These are phyloP conservation scores for Crioceris asparagi DNA, from an alignment of 2,888 invertebrate genomes.

Conservation along the genomic window DNA sequence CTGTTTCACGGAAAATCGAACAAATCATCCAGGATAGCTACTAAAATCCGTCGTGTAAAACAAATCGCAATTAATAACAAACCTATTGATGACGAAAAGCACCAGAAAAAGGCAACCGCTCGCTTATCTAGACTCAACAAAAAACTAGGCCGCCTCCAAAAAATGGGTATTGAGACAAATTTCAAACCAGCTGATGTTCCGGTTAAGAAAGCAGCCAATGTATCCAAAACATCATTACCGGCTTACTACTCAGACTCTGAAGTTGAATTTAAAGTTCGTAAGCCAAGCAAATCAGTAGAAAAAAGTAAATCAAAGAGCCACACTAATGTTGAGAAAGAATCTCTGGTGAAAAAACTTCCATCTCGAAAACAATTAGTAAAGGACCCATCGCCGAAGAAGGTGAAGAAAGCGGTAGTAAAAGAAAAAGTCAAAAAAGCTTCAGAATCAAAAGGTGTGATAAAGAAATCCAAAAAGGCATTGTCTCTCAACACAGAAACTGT, in stretches of 20 bases:
- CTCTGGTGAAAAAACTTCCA: not conserved
- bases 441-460: constrained; percentile 7
- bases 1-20: constrained; percentile 34
- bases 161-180: constrained; percentile 44
- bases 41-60: constrained; percentile 35
- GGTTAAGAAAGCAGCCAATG: constrained; percentile 12
- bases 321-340: no score
- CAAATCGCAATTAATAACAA: constrained; percentile 30
- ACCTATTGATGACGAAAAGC: constrained; percentile 33
- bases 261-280: constrained; percentile 11
- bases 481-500: constrained; percentile 15
- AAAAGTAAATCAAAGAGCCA: not conserved
- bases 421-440: constrained; percentile 9
- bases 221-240: not conserved
- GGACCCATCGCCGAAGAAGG: constrained; percentile 2
- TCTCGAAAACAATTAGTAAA: not conserved
- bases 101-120: constrained; percentile 37
- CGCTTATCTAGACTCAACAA: constrained; percentile 38
- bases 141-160: constrained; percentile 40
- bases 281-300: constrained; percentile 5
- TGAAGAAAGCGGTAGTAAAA: constrained; percentile 4
- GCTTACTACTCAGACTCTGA: constrained; percentile 9
- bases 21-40: constrained; percentile 42
- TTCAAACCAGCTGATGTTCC: constrained; percentile 44
- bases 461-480: constrained; percentile 12